Conservation (phyloP, 2,888 invertebrate genomes). For the Tortricodes alternella region DNA sequence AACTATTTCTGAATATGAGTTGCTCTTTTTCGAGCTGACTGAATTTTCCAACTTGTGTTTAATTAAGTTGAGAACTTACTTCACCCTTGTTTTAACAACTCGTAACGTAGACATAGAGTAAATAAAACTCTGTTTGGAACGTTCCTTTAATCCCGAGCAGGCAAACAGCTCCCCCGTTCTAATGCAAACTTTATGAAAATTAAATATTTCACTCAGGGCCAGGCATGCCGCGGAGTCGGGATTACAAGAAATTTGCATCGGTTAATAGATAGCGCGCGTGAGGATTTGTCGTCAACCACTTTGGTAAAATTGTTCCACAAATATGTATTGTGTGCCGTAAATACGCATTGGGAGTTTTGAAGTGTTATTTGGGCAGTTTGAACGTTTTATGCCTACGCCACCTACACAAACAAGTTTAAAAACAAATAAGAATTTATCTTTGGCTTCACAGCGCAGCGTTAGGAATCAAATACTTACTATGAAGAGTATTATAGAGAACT, state of each 20-base stretch:
- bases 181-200: slow-evolving; percentile 82
- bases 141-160: slow-evolving; percentile 12
- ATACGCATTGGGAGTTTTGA: neutral
- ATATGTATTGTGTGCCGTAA: neutral
- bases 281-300: slow-evolving; percentile 72
- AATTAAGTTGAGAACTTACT: neutral
- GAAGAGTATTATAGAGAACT: too few relatives aligned
- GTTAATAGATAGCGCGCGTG: slow-evolving; percentile 79
- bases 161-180: slow-evolving; percentile 39
- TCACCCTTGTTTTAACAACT: neutral
- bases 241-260: slow-evolving; percentile 82
- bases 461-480: too few relatives aligned
- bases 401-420: too few relatives aligned
- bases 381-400: neutral
- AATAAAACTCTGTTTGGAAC: slow-evolving; percentile 22
- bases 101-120: slow-evolving; percentile 10
- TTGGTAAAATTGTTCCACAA: neutral
- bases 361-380: neutral
- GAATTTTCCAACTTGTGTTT: too few relatives aligned
- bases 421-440: too few relatives aligned
- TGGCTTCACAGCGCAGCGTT: too few relatives aligned
- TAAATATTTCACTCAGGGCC: slow-evolving; percentile 77
- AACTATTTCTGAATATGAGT: neutral
- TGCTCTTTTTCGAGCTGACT: neutral
- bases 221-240: slow-evolving; percentile 61